Evolutionary conservation across 1,140 invertebrate species (phyloP).

Genomic region (Drosophila funebris): DNA sequence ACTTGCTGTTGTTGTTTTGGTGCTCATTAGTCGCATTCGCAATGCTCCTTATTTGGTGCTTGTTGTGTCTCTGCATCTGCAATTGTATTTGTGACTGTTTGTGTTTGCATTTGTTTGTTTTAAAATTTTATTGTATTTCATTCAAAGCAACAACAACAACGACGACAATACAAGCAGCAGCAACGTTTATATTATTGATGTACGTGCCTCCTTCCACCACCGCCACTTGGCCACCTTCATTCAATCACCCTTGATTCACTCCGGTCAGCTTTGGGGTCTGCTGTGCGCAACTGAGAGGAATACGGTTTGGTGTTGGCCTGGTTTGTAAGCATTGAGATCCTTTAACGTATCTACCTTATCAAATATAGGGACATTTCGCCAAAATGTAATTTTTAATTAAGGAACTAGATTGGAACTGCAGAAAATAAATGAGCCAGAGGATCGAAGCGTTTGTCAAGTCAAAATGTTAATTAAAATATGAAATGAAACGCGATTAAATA

Average conservation of each 20-base stretch:
- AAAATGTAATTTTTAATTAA: too few species aligned
- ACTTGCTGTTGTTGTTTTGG: slow-evolving; percentile 7
- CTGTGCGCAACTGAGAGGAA: too few species aligned
- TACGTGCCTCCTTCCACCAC: background rate
- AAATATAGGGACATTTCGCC: too few species aligned
- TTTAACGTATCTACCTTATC: too few species aligned
- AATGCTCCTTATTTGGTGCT: slow-evolving; percentile 53
- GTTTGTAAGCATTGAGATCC: background rate
- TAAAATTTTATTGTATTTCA: slow-evolving; percentile 73
- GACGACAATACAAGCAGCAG: background rate
- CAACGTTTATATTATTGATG: slow-evolving; percentile 1
- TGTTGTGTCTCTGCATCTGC: slow-evolving; percentile 20
- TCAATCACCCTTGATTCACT: background rate
- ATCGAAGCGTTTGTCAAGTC: too few species aligned
- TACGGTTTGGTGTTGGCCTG: background rate
- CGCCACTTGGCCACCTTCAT: too few species aligned
- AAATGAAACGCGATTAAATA: too few species aligned
- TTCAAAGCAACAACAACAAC: slow-evolving; percentile 18
- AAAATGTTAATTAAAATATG: too few species aligned
- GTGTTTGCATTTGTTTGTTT: slow-evolving; percentile 72
- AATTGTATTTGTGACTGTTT: slow-evolving; percentile 5
- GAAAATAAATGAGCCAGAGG: too few species aligned
- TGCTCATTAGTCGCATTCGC: slow-evolving; percentile 70
- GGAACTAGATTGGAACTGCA: too few species aligned
- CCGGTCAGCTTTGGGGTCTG: too few species aligned